Conservation (phyloP, 2,797 vertebrate species). For the Helicolenus hilgendorfi region DNA sequence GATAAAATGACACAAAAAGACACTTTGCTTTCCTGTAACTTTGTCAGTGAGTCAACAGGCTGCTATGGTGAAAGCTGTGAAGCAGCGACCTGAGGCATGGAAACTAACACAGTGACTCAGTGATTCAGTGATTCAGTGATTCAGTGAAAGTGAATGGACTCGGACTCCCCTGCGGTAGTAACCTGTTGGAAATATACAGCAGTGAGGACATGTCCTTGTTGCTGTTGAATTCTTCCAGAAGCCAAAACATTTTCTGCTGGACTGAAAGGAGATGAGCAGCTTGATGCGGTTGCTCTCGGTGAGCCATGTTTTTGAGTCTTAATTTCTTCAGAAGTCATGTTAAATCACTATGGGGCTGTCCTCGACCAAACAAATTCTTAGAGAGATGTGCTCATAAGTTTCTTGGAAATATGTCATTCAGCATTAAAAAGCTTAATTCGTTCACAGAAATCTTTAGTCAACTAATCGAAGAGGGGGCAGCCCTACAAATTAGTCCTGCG, state of each 20-base stretch:
- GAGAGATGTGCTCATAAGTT: no score
- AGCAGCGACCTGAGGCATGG: constrained; percentile 67
- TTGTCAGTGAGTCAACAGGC: constrained; percentile 54
- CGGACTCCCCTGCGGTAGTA: constrained; percentile 35
- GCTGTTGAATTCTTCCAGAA: neutral
- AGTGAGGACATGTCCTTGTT: neutral
- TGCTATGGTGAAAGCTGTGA: constrained; percentile 44
- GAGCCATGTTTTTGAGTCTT: neutral
- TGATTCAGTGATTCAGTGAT: constrained; percentile 80
- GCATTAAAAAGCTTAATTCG: no score
- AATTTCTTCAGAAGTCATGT: no score
- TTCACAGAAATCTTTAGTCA: no score
- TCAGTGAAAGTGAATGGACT: constrained; percentile 79
- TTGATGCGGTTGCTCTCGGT: neutral
- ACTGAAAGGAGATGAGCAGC: no score
- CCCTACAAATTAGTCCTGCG: no score
- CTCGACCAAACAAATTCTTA: no score
- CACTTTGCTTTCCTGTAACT: constrained; percentile 37
- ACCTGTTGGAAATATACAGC: no score
- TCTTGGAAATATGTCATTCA: no score
- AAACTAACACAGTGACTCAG: constrained; percentile 54
- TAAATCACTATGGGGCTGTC: no score
- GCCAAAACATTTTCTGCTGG: neutral
- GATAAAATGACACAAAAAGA: neutral
- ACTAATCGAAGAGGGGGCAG: no score